Base-by-base conservation (phyloP, 2,797 vertebrate genomes). In the Acestrorhynchus altus region DNA sequence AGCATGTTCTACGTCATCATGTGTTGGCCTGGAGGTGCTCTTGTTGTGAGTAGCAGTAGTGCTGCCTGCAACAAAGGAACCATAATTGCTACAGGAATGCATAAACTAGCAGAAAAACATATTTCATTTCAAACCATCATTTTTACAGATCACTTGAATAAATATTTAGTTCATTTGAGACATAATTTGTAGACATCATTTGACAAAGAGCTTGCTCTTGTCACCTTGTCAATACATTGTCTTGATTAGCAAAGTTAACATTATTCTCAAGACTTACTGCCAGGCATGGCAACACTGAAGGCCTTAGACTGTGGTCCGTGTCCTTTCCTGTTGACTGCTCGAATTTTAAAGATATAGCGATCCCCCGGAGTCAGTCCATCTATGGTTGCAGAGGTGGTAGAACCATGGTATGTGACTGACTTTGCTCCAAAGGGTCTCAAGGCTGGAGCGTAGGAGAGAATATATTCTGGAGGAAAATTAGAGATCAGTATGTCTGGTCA, bases 391-490 rank as follows among this genome's bases (percentile, higher is more conserved):
- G 96, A 95, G 18, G 93, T 95, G 47, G 85, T 93, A 85, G 92
- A 94, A 86, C 96, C 94, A 42, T 93, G 91, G 81, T 96, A 96
- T 22, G 95, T 96, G 79, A 96, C 85, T 83, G 94, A 96, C 93
- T 99, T 99, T 86, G 96, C 95, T 89, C 98, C 96, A 85, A 99
- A 99, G 0, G 98, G 98, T 88, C 96, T 97, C 93, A 97, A 95
- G 84, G 98, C 97, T 86, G 98, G 97, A 91, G 97, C 95, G 70
- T 99, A 99, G 81, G 98, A 99, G 84, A 99, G 90, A 88, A 98
- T 96, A 91, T 98, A 99, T 88, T 99, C 98, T 99, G 93, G 42
- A 81, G 67, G 31, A 56, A 77, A 72, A 72, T 26, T n/a, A 49
- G 75, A 78, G n/a, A 42, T 26, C 60, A 54, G 47, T 75, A 63